Base-by-base conservation (phyloP, 1,140 invertebrate species). In the Lasioglossum albipes region DNA sequence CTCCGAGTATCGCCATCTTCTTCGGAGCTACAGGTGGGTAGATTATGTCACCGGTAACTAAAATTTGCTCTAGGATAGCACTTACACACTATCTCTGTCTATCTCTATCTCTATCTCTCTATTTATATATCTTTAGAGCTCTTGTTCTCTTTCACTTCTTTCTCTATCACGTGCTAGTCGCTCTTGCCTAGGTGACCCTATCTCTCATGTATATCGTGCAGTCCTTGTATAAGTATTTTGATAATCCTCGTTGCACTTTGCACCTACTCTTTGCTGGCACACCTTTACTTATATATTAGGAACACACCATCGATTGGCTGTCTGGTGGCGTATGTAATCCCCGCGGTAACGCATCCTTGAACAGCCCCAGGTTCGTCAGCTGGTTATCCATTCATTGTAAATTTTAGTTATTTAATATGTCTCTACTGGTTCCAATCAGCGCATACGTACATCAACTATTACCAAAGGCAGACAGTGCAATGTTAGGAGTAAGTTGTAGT, bases 21-120 rank as follows among this genome's bases (percentile, higher is more conserved):
- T 74, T 89, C 91, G 68, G 92, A 93, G 72, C 86, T 92, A 88
- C 91, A 93, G 92, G 92, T 92, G 91, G 91, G 92, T 93, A 90
- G 79, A 84, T 81, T 61, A 45, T 78, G 70, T 42, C 41, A 10
- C 45, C 31, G 65, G 22, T 82, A 69, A 84, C 49, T 52, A 18
- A 36, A 77, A 61, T n/a, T 71, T 57, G 71, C 72, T 80, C 79
- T 75, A 74, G 70, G 70, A 45, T 70, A 59, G 20, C 7, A 36
- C 31, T 36, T 9, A 7, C n/a, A 59, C 77, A 20, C 67, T 64
- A 52, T 69, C 67, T 45, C 22, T 76, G 16, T 54, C 70, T 62
- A 49, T n/a, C n/a, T n/a, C n/a, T n/a, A n/a, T n/a, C n/a, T 42
- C 27, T 42, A n/a, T 52, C 49, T 18, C 13, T 54, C 52, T 54